Base-by-base conservation (phyloP, 2,888 invertebrate species). In the Xestoiulus laeticollis region DNA sequence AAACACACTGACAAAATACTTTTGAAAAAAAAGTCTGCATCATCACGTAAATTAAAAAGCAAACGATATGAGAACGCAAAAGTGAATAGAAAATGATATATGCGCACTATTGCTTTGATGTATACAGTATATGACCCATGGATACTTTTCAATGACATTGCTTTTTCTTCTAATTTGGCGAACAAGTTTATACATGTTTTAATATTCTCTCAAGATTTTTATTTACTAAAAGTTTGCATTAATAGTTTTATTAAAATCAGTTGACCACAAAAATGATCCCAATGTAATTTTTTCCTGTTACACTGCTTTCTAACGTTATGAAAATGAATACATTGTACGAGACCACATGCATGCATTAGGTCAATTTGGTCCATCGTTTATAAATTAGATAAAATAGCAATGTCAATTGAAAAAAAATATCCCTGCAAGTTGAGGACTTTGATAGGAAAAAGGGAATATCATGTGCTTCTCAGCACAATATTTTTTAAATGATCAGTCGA, bases 11-110 rank as follows among this genome's bases (percentile, higher is more conserved):
- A 26, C 16, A 82, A 82, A 82, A 82, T 32, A 82, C 32, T 32
- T 82, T 82, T 82, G 32, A 30, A 82, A 82, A 82, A 48, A 48
- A 26, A 82, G n/a, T 82, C 26, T 82, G 82, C 68, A 82, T 48
- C 48, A 48, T 48, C 82, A 82, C 22, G 32, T 33, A 82, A 82
- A 82, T 82, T 14, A 82, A 82, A 82, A 82, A 82, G 48, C 48
- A 48, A 48, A 48, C 48, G 48, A 48, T 14, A 48, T 16, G 16
- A 48, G 48, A 48, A 48, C 3, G 48, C 48, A 48, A 48, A 19
- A 48, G 14, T 48, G 19, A 48, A 14, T 48, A 48, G 12, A 48
- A 14, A 48, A 19, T 48, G 48, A 48, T 48, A n/a, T n/a, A 48
- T 48, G 48, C 48, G 19, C 48, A 19, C 19, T 48, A 38, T 48